Evolutionary conservation across 1,140 invertebrate species (phyloP).

Genomic region (Oreohelix idahoensis): DNA sequence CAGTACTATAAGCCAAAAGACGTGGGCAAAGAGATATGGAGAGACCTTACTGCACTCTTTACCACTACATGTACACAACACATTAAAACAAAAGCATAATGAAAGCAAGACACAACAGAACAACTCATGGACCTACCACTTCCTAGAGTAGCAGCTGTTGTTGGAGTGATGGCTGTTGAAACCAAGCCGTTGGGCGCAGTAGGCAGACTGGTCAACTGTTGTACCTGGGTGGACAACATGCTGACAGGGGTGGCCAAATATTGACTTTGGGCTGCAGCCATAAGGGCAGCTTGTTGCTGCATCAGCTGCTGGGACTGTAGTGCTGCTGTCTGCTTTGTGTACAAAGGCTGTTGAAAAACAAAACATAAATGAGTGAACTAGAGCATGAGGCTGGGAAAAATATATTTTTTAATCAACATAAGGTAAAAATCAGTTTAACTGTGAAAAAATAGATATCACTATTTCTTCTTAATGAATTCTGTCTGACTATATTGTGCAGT

Average conservation of each 20-base stretch:
- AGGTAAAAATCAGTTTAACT: too few relatives aligned
- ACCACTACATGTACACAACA: too few relatives aligned
- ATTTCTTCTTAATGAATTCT: too few relatives aligned
- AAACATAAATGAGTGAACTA: not conserved
- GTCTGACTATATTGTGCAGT: too few relatives aligned
- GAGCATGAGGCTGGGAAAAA: too few relatives aligned
- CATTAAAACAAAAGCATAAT: too few relatives aligned
- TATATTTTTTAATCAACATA: too few relatives aligned
- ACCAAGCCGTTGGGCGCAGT: slow-evolving; percentile 85
- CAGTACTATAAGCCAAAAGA: too few relatives aligned
- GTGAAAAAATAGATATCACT: too few relatives aligned
- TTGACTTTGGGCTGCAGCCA: slow-evolving; percentile 81
- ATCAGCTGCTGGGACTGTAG: slow-evolving; percentile 70
- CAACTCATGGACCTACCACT: slow-evolving; percentile 51
- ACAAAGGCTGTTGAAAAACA: slow-evolving; percentile 37
- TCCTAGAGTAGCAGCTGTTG: slow-evolving; percentile 83
- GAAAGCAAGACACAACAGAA: not conserved
- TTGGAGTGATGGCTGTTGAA: slow-evolving; percentile 86
- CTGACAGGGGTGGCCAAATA: slow-evolving; percentile 90
- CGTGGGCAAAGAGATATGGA: too few relatives aligned
- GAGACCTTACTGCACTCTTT: too few relatives aligned
- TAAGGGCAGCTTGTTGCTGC: slow-evolving; percentile 92
- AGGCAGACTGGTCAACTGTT: slow-evolving; percentile 46
- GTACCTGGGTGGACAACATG: slow-evolving; percentile 83
- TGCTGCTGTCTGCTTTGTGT: slow-evolving; percentile 40